Conservation (phyloP, 2,797 vertebrate species). For the Saxicola maurus region DNA sequence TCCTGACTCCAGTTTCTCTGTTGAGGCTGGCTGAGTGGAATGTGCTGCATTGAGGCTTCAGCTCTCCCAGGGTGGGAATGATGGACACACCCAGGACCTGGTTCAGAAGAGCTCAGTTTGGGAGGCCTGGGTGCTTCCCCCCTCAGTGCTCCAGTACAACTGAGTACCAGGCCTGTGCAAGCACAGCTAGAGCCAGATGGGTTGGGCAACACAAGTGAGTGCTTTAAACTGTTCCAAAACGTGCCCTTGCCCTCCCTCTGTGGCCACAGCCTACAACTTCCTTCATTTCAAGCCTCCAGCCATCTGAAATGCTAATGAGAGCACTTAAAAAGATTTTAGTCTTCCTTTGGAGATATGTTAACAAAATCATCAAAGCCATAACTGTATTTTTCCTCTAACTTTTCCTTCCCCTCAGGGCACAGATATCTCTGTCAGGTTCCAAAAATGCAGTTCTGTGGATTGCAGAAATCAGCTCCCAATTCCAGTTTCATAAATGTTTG, state of each 20-base stretch:
- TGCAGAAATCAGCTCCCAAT: conserved; percentile 66
- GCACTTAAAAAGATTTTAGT: neutral
- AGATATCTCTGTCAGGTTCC: conserved; percentile 70
- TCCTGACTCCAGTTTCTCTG: neutral
- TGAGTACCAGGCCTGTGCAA: rapidly evolving
- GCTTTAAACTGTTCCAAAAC: neutral
- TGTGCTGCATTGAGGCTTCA: rapidly evolving
- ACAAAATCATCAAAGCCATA: conserved; percentile 18
- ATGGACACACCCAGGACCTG: rapidly evolving
- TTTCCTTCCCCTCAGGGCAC: conserved; percentile 66
- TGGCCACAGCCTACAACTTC: neutral
- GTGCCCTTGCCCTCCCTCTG: neutral
- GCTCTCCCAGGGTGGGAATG: neutral
- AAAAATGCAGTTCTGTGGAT: conserved; percentile 75
- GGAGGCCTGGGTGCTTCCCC: neutral
- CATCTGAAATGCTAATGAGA: neutral
- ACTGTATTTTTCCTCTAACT: neutral
- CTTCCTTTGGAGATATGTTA: conserved; percentile 5
- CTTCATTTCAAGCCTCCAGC: neutral
- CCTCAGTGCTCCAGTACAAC: neutral
- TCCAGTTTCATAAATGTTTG: conserved; percentile 76
- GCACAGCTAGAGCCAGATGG: neutral
- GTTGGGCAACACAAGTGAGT: rapidly evolving
- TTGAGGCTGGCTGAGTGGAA: neutral
- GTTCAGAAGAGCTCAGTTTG: neutral